Conservation (phyloP, 2,113 vertebrate genomes). For the Hylia prasina region DNA sequence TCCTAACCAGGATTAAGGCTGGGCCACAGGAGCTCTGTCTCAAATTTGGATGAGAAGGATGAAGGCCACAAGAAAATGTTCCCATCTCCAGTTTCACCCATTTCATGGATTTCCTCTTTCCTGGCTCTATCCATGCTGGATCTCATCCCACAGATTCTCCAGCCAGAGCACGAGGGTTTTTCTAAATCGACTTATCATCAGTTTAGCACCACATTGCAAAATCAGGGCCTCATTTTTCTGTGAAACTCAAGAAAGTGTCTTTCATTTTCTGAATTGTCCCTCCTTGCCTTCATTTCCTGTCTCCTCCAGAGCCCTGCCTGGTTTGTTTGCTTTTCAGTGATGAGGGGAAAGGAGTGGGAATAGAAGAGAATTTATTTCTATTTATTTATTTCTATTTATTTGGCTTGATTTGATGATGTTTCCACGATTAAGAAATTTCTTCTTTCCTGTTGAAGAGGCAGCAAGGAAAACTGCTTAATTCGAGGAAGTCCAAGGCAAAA, state of each 20-base stretch:
- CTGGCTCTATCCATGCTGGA: not conserved
- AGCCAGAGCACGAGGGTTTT: not conserved
- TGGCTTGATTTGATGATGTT: not conserved
- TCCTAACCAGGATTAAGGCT: not conserved
- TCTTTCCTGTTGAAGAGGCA: not conserved
- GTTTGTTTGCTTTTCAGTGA: slow-evolving; percentile 9
- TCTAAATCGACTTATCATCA: not conserved
- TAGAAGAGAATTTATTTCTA: not conserved
- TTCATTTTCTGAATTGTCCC: not conserved
- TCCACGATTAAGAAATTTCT: not conserved
- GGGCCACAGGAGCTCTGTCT: not conserved
- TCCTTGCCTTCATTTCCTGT: slow-evolving; percentile 13
- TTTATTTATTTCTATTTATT: not conserved
- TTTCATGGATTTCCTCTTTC: not conserved
- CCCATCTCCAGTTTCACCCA: not conserved
- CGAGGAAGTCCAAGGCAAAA: not conserved
- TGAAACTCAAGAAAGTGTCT: not conserved
- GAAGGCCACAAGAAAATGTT: not conserved
- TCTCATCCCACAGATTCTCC: not conserved
- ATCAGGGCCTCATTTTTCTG: not conserved
- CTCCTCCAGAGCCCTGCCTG: not conserved
- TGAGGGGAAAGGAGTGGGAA: not conserved
- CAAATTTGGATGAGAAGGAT: not conserved
- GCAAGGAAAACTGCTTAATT: not conserved
- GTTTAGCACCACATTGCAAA: not conserved